These are phyloP conservation scores for Machimus rusticus DNA, from an alignment of 2,888 invertebrate species.

Conservation along the genomic window DNA sequence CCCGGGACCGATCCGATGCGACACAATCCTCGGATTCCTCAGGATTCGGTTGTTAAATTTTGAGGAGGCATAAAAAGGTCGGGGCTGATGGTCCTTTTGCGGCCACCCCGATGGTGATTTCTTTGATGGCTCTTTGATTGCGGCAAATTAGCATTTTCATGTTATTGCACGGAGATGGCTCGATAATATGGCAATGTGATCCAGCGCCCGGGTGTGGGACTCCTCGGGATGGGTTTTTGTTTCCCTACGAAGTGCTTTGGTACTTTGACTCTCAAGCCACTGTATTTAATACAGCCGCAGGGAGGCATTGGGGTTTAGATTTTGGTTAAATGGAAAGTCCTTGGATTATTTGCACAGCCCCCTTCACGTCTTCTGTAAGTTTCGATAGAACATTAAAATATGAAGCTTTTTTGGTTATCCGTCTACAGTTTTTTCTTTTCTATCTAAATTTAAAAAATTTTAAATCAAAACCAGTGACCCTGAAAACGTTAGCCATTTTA, in stretches of 20 bases:
- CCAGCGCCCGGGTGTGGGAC: not conserved
- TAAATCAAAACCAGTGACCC: no score
- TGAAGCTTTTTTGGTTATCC: not conserved
- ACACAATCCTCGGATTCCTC: slow-evolving; percentile 13
- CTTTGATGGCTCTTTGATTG: slow-evolving; percentile 37
- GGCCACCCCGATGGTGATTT: slow-evolving; percentile 21
- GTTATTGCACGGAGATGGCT: slow-evolving; percentile 4
- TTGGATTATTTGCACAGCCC: not conserved
- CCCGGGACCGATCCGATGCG: not conserved
- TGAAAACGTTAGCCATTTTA: no score
- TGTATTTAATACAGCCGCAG: not conserved
- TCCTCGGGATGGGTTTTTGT: not conserved
- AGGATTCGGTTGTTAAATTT: slow-evolving; percentile 33
- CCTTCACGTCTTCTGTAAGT: not conserved
- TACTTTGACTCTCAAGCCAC: not conserved
- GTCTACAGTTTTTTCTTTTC: not conserved
- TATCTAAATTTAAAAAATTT: not conserved
- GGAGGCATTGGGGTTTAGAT: not conserved
- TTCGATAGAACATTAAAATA: not conserved
- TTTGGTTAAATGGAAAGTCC: not conserved
- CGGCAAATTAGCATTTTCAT: slow-evolving; percentile 41
- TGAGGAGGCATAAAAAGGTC: slow-evolving; percentile 30
- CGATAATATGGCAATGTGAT: not conserved
- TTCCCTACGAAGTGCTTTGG: not conserved
- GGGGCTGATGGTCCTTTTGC: slow-evolving; percentile 21